Evolutionary conservation across 2,888 invertebrate genomes (phyloP), one percentile per base, ranked within the genome.

Genomic region (Saturnia japonica): DNA sequence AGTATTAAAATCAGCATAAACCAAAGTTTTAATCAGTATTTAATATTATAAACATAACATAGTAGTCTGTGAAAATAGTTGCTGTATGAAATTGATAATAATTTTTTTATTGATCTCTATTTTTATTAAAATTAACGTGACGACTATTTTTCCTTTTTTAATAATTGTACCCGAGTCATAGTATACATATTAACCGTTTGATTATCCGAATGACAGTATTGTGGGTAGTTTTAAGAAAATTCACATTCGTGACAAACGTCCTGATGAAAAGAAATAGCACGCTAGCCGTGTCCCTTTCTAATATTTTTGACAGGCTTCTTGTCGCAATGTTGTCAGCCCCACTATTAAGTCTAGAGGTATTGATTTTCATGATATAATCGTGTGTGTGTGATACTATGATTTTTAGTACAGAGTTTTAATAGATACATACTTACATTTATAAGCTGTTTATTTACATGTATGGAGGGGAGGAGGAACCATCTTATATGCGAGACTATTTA

Each of bases 131-230:
- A 34, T 34, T 34, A 34, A 34, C 34, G 34, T 34, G 6, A 34
- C 34, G 6, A 34, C 34, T 34, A 4, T 34, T 34, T 34, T 34
- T 34, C 34, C 34, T 34, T 19, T 40, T 64, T n/a, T 12, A 19
- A 64, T 22, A 64, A 11, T n/a, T n/a, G 64, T 64, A 40, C 64
- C 64, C 64, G 40, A 64, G n/a, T 64, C 64, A 40, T 64, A n/a
- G 16, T 64, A 40, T 64, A 40, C 6, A 60, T 25, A 34, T 40
- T 19, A 16, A 40, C 19, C n/a, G 64, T 64, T 40, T 64, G 40
- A 64, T 40, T 60, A 60, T 64, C 34, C 19, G n/a, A 62, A 64
- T 60, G 57, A 60, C 57, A 64, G n/a, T 40, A 64, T 64, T 64
- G 64, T 64, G 64, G 64, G 64, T 64, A 64, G 64, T 64, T 12